These are phyloP conservation scores for Cristatella mucedo DNA, from an alignment of 2,888 invertebrate species.

Conservation along the genomic window DNA sequence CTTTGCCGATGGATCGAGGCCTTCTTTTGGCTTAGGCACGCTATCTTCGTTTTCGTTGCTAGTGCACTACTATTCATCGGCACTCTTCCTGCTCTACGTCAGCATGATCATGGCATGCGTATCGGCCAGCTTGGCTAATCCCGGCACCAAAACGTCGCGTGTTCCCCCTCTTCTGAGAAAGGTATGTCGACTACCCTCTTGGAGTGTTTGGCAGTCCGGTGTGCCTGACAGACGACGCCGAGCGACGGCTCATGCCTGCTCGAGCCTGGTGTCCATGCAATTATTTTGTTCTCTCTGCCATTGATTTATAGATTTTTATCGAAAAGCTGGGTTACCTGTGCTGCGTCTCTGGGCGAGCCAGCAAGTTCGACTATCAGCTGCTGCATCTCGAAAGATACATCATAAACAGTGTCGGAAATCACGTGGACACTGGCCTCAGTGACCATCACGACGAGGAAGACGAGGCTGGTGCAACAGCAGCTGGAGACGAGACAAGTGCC, in stretches of 20 bases:
- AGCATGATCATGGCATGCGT: slow-evolving; percentile 5
- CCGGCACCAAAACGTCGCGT: slow-evolving; percentile 2
- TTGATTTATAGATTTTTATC: slow-evolving; percentile 7
- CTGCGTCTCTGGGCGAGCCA: slow-evolving; percentile 4
- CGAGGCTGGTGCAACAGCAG: too few species aligned
- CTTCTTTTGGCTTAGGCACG: neutral
- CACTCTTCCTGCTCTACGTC: slow-evolving; percentile 1
- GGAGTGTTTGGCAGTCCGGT: too few species aligned
- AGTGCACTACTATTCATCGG: slow-evolving; percentile 7
- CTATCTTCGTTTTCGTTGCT: neutral
- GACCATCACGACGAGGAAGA: too few species aligned
- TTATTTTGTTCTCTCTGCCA: neutral
- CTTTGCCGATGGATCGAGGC: neutral
- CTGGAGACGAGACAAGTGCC: too few species aligned
- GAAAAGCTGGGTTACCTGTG: slow-evolving; percentile 8
- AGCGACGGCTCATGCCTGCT: too few species aligned
- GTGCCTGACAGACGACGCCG: too few species aligned
- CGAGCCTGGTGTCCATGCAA: neutral
- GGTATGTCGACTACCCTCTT: too few species aligned
- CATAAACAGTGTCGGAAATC: too few species aligned
- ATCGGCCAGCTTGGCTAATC: neutral
- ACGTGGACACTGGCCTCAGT: too few species aligned
- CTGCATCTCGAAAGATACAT: slow-evolving; percentile 7
- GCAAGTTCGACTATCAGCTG: slow-evolving; percentile 5
- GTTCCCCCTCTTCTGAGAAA: slow-evolving; percentile 5